Base-by-base conservation (phyloP, 1,140 invertebrate genomes). In the Halyomorpha halys region DNA sequence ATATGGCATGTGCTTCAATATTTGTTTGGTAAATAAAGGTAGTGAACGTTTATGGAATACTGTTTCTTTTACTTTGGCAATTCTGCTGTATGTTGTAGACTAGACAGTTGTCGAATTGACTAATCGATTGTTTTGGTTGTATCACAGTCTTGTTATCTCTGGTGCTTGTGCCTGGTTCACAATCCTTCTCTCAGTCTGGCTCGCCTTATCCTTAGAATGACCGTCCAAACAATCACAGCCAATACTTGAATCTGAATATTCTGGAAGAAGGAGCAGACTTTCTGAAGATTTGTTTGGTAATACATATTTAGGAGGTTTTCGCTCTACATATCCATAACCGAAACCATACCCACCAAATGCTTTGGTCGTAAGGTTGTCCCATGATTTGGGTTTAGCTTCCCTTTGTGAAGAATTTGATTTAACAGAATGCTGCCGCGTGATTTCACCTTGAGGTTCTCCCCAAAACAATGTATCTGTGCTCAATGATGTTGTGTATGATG, bases 341-440 rank as follows among this genome's bases (percentile, higher is more conserved):
- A 89, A 90, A 23, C 87, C 87, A 69, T 90, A 90, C 0, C 86
- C 88, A 14, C 87, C 86, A 63, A 89, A 85, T 1, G 85, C 83
- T 76, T 90, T 90, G 1, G 86, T 89, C 0, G 86, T 85, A 21
- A 92, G 75, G 76, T 91, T 91, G 70, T 91, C 89, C 88, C 89
- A 91, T 0, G 88, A 91, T 71, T 91, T 90, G 4, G 89, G 89
- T 70, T 91, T 89, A 0, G 80, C 82, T 45, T 81, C 71, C 49
- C 73, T 74, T 67, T 84, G 83, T 2, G 67, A 66, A 5, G 70
- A 68, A 16, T 65, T 63, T 4, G 68, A 69, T 56, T 72, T 72
- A 34, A 71, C 67, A 14, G 71, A 72, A 64, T 71, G 71, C 23
- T 70, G 69, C 1, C 70, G 67, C 5, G 68, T 64, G 25, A 62